These are phyloP conservation scores for Formica aserva DNA, from an alignment of 2,888 invertebrate genomes.

Conservation along the genomic window DNA sequence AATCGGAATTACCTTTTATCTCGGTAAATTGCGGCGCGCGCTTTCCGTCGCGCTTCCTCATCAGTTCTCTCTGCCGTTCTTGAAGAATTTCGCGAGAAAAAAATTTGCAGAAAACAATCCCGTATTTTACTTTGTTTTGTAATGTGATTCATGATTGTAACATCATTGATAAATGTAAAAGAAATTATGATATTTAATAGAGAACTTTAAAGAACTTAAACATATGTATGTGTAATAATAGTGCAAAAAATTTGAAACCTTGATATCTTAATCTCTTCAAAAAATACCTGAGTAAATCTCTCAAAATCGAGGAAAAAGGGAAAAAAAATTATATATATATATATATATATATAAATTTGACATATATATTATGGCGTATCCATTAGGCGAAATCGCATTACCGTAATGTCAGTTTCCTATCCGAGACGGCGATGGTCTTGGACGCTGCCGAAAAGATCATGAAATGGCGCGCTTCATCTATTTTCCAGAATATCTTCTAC, in stretches of 20 bases:
- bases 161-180: background rate
- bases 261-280: background rate
- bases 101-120: constrained; percentile 39
- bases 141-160: background rate
- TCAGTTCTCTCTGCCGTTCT: constrained; percentile 41
- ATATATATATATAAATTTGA: background rate
- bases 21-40: constrained; percentile 68
- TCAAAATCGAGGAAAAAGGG: background rate
- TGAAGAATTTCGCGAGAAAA: constrained; percentile 26
- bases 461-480: constrained; percentile 58
- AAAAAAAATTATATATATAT: background rate
- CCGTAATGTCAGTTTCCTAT: background rate
- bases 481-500: constrained; percentile 55
- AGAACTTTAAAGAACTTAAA: background rate
- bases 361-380: background rate
- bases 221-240: background rate
- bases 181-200: background rate
- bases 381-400: background rate
- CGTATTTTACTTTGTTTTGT: background rate
- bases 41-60: constrained; percentile 50
- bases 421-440: background rate
- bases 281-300: background rate
- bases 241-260: background rate
- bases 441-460: background rate
- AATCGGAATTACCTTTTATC: constrained; percentile 78